A percentile compares a stretch with the other conserved stretches of the same genome.
These are phyloP conservation scores for Neomonachus schauinslandi DNA, from an alignment of 2,113 vertebrate genomes.

Conservation along the genomic window DNA sequence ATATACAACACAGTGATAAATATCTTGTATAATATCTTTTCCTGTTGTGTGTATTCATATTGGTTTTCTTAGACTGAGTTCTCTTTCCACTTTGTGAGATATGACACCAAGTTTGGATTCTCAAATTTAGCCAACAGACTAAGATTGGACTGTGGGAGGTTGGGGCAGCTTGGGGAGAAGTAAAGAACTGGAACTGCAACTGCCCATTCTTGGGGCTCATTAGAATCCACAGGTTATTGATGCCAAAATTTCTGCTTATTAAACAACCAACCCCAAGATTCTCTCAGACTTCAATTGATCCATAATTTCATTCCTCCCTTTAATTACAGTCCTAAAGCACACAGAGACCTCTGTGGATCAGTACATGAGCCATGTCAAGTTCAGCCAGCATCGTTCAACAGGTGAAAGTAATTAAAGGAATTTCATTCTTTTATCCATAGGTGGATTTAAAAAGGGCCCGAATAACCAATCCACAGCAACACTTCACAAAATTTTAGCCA, in stretches of 20 bases:
- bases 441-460: neutral
- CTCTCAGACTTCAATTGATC: slow-evolving; percentile 68
- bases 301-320: slow-evolving; percentile 60
- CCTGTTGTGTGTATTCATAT: neutral
- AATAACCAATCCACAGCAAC: neutral
- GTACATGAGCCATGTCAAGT: neutral
- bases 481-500: neutral
- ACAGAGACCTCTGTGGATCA: slow-evolving; percentile 31
- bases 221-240: neutral
- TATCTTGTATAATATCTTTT: neutral
- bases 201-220: neutral
- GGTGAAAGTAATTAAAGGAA: slow-evolving; percentile 38
- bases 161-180: neutral
- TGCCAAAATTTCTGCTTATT: slow-evolving; percentile 65
- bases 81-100: neutral
- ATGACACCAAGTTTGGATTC: neutral
- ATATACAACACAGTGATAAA: neutral
- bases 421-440: neutral
- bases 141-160: neutral
- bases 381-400: slow-evolving; percentile 51
- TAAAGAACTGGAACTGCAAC: neutral
- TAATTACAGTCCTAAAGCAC: slow-evolving; percentile 61
- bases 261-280: slow-evolving; percentile 35
- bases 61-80: slow-evolving; percentile 9
- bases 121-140: neutral